These are phyloP conservation scores for Martes martes DNA, from an alignment of 2,113 vertebrate genomes.

Conservation along the genomic window DNA sequence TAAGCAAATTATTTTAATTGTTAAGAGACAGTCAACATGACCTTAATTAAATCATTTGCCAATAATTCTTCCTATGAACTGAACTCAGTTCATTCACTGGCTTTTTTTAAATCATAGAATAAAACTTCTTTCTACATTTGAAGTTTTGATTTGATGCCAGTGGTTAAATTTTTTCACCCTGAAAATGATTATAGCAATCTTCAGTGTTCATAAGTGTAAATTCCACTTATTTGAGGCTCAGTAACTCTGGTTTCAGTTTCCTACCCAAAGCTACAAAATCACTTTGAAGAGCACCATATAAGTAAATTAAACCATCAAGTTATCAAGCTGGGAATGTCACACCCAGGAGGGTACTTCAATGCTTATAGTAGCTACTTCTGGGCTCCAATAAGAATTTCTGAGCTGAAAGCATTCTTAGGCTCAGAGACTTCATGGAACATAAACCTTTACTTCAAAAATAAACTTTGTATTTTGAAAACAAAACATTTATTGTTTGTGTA, in stretches of 20 bases:
- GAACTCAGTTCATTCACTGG: not conserved
- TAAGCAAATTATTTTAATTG: conserved; percentile 16
- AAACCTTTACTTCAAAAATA: conserved; percentile 73
- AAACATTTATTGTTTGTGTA: conserved; percentile 59
- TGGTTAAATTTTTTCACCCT: conserved; percentile 32
- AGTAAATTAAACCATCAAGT: conserved; percentile 72
- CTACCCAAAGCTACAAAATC: conserved; percentile 64
- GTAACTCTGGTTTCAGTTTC: conserved; percentile 63
- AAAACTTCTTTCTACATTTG: conserved; percentile 28
- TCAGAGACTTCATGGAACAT: conserved; percentile 64
- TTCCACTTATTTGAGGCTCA: conserved; percentile 71
- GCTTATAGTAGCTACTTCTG: conserved; percentile 45
- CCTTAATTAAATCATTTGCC: conserved; percentile 41
- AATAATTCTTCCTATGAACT: not conserved
- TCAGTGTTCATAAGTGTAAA: conserved; percentile 64
- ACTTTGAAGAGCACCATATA: conserved; percentile 62
- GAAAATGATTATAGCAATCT: conserved; percentile 65
- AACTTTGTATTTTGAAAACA: conserved; percentile 72
- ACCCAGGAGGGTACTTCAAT: conserved; percentile 58
- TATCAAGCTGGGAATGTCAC: conserved; percentile 67
- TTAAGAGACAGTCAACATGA: not conserved
- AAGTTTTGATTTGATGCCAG: conserved; percentile 52
- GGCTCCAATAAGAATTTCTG: conserved; percentile 62
- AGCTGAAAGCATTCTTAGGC: conserved; percentile 43
- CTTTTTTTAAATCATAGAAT: not conserved